These are phyloP conservation scores for Trichacis sp. DNA, from an alignment of 2,888 invertebrate genomes.

Conservation along the genomic window DNA sequence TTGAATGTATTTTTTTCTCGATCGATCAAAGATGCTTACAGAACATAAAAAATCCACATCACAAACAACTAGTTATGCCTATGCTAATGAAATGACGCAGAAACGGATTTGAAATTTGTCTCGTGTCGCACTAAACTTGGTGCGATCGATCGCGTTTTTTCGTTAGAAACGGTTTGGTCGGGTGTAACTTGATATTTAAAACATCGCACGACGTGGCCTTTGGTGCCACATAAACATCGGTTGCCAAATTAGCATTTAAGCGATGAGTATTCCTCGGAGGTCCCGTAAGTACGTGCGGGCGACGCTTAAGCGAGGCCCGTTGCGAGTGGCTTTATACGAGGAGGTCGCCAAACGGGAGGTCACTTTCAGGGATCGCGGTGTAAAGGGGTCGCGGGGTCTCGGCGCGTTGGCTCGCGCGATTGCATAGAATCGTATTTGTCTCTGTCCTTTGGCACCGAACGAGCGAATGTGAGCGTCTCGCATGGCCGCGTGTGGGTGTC, in stretches of 20 bases:
- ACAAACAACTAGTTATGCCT: too few species aligned
- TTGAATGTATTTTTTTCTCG: too few species aligned
- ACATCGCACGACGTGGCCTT: constrained; percentile 26
- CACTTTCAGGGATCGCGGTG: constrained; percentile 36
- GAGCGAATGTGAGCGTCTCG: constrained; percentile 27
- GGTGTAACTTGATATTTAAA: constrained; percentile 10
- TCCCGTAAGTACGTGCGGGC: constrained; percentile 39
- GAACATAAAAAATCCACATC: too few species aligned
- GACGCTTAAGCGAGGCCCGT: constrained; percentile 15
- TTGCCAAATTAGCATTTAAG: constrained; percentile 40
- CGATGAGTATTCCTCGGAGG: constrained; percentile 41
- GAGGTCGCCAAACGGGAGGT: constrained; percentile 38
- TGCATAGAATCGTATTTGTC: constrained; percentile 32
- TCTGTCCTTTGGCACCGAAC: constrained; percentile 23
- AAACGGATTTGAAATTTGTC: background rate
- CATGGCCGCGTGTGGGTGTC: constrained; percentile 42
- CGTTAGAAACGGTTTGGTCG: background rate
- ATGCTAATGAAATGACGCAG: too few species aligned
- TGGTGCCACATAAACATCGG: constrained; percentile 18
- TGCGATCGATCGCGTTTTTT: background rate
- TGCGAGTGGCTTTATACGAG: too few species aligned
- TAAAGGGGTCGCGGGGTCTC: constrained; percentile 29
- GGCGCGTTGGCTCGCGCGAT: constrained; percentile 34
- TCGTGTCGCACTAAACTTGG: too few species aligned
- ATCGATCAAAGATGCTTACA: too few species aligned